Evolutionary conservation across 2,113 vertebrate genomes (phyloP), one percentile per base, ranked within the genome.

Genomic region (Capreolus pygargus): DNA sequence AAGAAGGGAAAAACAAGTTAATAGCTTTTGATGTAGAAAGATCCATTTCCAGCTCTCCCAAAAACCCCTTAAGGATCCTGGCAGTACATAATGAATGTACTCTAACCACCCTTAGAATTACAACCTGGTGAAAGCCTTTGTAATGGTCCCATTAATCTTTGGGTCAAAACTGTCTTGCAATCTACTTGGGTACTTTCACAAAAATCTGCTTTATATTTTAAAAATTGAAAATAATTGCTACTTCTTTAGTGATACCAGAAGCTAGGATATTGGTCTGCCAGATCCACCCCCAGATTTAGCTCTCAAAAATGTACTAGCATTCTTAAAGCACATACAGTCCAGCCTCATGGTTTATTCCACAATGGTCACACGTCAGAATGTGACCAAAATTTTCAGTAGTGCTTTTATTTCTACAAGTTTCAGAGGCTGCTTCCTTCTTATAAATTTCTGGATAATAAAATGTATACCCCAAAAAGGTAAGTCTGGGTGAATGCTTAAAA

Each of bases 21-120:
- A 93, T 36, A 96, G 67, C 33, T 85, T 94, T 78, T 93, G 76
- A 95, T 79, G 60, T 87, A 87, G 28, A 19, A 50, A 91, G 60
- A 91, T 74, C 47, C 57, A 89, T 95, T 97, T 95, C 88, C 39
- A 89, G 79, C 14, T 11, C 50, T 94, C 43, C 27, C 45, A 12
- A 36, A 86, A 70, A 78, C 21, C 81, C 36, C 14, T 36, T 45
- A 89, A 86, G 55, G 28, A 61, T 61, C 19, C 45, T 96, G 55
- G 27, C 28, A 89, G 47, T 39, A 79, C 15, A 70, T 61, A 78
- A 94, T 58, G 50, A 94, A 96, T 91, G 13, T 25, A 86, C 52
- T 81, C 36, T 30, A 78, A 60, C 14, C 6, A 61, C 9, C 54
- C 47, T 70, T 74, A 76, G 60, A 95, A 93, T 89, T 78, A 91